Percentiles rank a stretch among this genome's conserved stretches.
phyloP scores from a whole-genome alignment of 2,888 invertebrate species.

The Lingula anatina region DNA sequence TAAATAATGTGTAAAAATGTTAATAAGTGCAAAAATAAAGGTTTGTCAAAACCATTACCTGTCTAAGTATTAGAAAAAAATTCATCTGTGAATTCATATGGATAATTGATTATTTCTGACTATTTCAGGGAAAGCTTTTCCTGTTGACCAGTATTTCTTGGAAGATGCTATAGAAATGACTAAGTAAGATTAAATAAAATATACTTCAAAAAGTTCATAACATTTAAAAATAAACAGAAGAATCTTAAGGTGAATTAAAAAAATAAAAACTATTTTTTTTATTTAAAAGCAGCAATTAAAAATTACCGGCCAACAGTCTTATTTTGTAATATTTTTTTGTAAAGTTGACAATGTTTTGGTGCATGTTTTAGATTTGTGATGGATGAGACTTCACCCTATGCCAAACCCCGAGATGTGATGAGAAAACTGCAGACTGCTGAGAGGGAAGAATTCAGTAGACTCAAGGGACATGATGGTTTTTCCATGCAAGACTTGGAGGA shows the following conservation, averaged over 20 bases:
- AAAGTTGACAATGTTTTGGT: not conserved
- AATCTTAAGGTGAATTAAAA: no score
- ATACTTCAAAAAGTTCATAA: no score
- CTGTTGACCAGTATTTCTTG: conserved; percentile 73
- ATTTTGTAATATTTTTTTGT: no score
- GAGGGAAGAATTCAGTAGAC: conserved; percentile 7
- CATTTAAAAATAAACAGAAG: no score
- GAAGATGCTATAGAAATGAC: conserved; percentile 72
- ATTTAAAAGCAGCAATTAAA: no score
- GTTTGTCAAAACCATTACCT: not conserved
- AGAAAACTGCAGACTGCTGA: no score
- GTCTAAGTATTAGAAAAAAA: not conserved
- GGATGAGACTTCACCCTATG: conserved; percentile 42
- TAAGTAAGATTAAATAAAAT: conserved; percentile 57
- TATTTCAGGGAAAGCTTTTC: conserved; percentile 63
- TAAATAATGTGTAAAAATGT: no score
- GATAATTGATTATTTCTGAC: no score
- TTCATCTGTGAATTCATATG: not conserved
- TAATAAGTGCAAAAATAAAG: no score
- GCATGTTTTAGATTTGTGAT: conserved; percentile 29
- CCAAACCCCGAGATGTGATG: conserved; percentile 27
- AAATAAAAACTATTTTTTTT: no score
- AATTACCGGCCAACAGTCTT: no score
- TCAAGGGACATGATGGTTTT: not conserved
- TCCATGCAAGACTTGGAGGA: conserved; percentile 15